phyloP scores from a whole-genome alignment of 2,113 vertebrate genomes.

The Oncorhynchus tshawytscha region DNA sequence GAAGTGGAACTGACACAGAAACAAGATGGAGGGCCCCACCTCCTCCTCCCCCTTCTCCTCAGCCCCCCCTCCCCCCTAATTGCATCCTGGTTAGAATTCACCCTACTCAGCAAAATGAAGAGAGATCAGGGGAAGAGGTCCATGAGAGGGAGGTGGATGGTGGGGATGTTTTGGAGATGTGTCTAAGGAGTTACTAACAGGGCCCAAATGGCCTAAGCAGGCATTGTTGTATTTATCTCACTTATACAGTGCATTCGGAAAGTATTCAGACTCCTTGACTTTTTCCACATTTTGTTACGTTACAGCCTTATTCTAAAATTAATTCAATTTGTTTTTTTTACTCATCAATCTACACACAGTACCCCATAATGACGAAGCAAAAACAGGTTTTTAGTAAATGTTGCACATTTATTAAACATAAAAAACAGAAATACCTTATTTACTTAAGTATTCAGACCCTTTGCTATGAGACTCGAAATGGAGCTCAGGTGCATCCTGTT shows the following conservation, averaged over 20 bases:
- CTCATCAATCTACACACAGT: too few relatives aligned
- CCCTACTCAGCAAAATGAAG: conserved; percentile 38
- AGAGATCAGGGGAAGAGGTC: conserved; percentile 12
- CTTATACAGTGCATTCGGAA: neutral
- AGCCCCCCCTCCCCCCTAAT: neutral
- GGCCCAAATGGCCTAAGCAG: neutral
- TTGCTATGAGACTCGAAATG: too few relatives aligned
- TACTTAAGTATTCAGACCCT: too few relatives aligned
- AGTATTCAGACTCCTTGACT: too few relatives aligned
- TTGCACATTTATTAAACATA: too few relatives aligned
- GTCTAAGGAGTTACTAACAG: neutral
- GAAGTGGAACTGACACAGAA: conserved; percentile 40
- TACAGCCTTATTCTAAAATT: too few relatives aligned
- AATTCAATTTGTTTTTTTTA: too few relatives aligned
- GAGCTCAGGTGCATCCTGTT: too few relatives aligned
- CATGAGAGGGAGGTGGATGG: neutral
- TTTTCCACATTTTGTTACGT: too few relatives aligned
- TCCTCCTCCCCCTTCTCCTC: conserved; percentile 25
- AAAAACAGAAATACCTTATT: too few relatives aligned
- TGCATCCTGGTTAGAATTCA: conserved; percentile 26
- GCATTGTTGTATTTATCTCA: neutral
- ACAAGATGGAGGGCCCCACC: conserved; percentile 32
- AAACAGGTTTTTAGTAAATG: too few relatives aligned
- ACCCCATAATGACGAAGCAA: too few relatives aligned
- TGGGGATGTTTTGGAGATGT: conserved; percentile 1